Base-by-base conservation (phyloP, 1,140 invertebrate species). In the Olivierus martensii region DNA sequence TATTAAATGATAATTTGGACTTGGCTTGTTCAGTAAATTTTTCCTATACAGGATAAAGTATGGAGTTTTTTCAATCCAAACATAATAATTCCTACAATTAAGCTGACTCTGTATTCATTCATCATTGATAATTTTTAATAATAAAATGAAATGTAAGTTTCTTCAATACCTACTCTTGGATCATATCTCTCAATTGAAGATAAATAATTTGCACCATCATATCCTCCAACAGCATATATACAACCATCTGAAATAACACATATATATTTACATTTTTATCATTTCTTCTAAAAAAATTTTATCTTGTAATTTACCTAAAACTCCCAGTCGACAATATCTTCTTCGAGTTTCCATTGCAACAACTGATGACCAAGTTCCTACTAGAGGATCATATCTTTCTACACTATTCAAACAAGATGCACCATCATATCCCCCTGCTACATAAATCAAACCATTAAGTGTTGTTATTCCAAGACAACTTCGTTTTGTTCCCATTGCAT, bases 401-500 rank as follows among this genome's bases (percentile, higher is more conserved):
- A 66, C 68, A 1, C 69, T 63, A 52, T 66, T 66, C 44, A 74
- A 52, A 52, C 69, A 71, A 38, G 73, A 66, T 14, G 64, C 59
- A 10, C 74, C 73, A 56, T 74, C 71, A 49, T 73, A 72, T 0
- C 73, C 73, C 3, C 63, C 63, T 2, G 79, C 80, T 37, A 88
- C 82, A 65, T 84, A 87, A 47, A 87, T 82, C 62, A 83, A 83
- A 73, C 77, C 73, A 68, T 87, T 83, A 21, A 87, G 73, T 35
- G 82, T 80, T 6, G 84, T 82, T 12, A 87, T 76, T 55, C 82
- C 85, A 19, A 89, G 74, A 17, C 84, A 84, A 67, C 83, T 86
- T 41, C 84, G 73, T 3, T 83, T 78, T 34, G 80, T 76, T 52
- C 75, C 75, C 54, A 88, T 77, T 43, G 77, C 74, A 45, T 77